phyloP scores from a whole-genome alignment of 1,140 invertebrate species.

The Sinonovacula constricta region DNA sequence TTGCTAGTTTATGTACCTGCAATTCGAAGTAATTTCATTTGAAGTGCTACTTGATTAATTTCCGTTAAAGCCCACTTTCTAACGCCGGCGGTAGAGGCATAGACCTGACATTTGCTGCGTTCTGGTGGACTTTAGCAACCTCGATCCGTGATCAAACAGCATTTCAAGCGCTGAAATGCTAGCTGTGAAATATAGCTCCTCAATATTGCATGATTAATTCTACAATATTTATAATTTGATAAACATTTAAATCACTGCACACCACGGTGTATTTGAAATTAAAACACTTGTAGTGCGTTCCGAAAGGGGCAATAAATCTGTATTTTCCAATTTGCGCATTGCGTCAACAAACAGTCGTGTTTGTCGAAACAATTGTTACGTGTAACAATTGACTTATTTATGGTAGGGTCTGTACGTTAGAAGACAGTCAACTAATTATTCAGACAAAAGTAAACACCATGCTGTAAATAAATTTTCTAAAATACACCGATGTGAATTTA shows the following conservation, averaged over 20 bases:
- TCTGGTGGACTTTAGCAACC: no score
- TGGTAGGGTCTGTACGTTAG: neutral
- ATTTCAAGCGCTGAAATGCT: no score
- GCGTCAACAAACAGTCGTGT: neutral
- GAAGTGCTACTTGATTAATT: no score
- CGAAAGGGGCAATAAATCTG: neutral
- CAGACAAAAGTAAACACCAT: neutral
- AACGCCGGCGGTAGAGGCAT: no score
- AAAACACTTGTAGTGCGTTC: neutral
- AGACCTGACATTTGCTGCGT: no score
- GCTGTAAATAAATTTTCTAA: neutral
- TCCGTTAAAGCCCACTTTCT: no score
- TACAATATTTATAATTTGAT: constrained; percentile 1
- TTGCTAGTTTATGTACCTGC: no score
- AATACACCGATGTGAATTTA: no score
- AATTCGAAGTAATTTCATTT: no score
- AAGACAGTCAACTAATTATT: neutral
- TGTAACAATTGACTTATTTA: neutral
- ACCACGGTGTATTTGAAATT: neutral
- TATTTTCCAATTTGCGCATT: neutral
- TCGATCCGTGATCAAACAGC: no score
- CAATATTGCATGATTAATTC: neutral
- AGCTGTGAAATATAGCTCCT: neutral
- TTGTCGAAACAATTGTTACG: neutral
- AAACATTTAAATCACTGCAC: neutral